These are phyloP conservation scores for Thalassoma bifasciatum DNA, from an alignment of 2,113 vertebrate genomes.

Conservation along the genomic window DNA sequence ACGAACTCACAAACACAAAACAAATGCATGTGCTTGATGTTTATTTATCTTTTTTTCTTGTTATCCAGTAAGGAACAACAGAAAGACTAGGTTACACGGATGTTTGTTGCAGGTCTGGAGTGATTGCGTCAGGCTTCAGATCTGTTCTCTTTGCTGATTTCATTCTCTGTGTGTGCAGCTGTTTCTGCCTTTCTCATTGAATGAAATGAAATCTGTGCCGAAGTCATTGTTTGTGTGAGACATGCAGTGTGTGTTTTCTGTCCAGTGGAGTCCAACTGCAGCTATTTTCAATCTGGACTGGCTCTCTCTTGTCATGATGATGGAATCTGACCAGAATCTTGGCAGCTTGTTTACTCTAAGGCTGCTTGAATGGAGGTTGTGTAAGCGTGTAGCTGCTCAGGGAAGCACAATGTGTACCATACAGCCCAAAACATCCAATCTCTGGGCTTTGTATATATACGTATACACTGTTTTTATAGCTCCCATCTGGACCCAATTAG, in stretches of 20 bases:
- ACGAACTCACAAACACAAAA: not conserved
- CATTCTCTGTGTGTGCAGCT: slow-evolving; percentile 43
- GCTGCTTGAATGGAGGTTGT: not conserved
- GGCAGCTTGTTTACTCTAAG: not conserved
- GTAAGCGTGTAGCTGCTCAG: not conserved
- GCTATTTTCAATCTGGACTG: not conserved
- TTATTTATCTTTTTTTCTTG: not conserved
- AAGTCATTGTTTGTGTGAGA: slow-evolving; percentile 21
- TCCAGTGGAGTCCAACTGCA: not conserved
- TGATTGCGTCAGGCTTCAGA: slow-evolving; percentile 40
- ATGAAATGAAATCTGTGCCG: slow-evolving; percentile 36
- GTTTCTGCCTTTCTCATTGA: slow-evolving; percentile 47
- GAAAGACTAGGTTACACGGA: slow-evolving; percentile 12
- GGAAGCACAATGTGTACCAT: too few relatives aligned
- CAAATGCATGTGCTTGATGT: not conserved
- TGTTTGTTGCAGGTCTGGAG: slow-evolving; percentile 40
- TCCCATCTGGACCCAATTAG: too few relatives aligned
- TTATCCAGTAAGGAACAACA: slow-evolving; percentile 17
- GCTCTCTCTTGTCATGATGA: not conserved
- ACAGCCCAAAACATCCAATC: too few relatives aligned
- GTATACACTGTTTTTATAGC: too few relatives aligned
- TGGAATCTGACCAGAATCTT: not conserved
- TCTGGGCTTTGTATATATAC: too few relatives aligned
- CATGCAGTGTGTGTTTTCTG: slow-evolving; percentile 1
- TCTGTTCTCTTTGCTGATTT: slow-evolving; percentile 39